Evolutionary conservation across 2,113 vertebrate species (phyloP), one percentile per base, ranked within the genome.

Genomic region (Theristicus caerulescens): DNA sequence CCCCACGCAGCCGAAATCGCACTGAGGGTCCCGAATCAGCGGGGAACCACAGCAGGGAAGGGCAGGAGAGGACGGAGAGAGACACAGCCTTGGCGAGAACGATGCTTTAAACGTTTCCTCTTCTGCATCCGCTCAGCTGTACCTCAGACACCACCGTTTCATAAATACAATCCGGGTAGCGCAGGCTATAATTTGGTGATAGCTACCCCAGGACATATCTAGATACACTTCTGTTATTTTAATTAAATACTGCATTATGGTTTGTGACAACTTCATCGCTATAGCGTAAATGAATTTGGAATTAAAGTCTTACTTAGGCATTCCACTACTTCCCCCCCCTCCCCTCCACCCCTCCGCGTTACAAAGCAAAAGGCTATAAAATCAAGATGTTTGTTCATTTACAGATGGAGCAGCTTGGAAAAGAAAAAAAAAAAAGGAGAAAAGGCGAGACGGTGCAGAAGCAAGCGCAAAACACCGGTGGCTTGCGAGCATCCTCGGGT

Each of bases 241-340:
- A 98, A 98, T 98, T 98, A 98, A 98, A 97, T 98, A 96, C 97
- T 98, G 97, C 97, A 98, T 98, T 98, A 98, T 96, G 97, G 97
- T 96, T 97, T 96, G 97, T 98, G 98, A 98, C 97, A 98, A 98
- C 97, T 92, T 93, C 97, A 96, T 82, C 92, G 93, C 97, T 90
- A 73, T 34, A 65, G 97, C 59, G 77, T 79, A 97, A 98, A 97
- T 98, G 97, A 98, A 98, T 98, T 94, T n/a, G 62, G 97, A 98
- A 98, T 98, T 96, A 98, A 98, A 98, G 98, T 97, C 97, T 98
- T 98, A 98, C 95, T 98, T 98, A 97, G 98, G 96, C 98, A 97
- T 97, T 82, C 94, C 97, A 96, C 96, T 97, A 91, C 96, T 95
- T 85, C 93, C 65, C 83, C 91, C 72, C 94, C 74, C 81, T n/a